Conservation (phyloP, 2,888 invertebrate species). For the Odontothrips loti region DNA sequence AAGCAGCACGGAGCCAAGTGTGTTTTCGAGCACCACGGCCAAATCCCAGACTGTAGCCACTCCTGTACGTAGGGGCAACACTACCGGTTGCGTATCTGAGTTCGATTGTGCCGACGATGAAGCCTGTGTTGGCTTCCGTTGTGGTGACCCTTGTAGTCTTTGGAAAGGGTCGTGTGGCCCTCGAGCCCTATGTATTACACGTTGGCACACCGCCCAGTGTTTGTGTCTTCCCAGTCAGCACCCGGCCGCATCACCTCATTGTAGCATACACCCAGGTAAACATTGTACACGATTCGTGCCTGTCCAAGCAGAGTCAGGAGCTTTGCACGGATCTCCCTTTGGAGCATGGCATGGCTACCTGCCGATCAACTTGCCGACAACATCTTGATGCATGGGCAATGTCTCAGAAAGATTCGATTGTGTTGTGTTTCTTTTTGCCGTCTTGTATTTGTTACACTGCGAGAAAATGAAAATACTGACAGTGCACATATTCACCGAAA, state of each 20-base stretch:
- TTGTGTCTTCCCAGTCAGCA: constrained; percentile 51
- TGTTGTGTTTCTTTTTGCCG: background rate
- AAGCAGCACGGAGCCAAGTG: background rate
- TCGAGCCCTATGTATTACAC: constrained; percentile 51
- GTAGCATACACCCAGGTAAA: constrained; percentile 61
- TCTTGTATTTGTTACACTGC: too few relatives aligned
- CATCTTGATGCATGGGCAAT: background rate
- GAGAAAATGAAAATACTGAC: too few relatives aligned
- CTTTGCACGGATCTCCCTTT: constrained; percentile 9
- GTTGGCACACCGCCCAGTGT: constrained; percentile 55
- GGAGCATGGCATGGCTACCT: constrained; percentile 15
- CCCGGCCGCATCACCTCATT: constrained; percentile 47
- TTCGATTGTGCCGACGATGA: constrained; percentile 48
- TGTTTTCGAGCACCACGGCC: background rate
- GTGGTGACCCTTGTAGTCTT: constrained; percentile 53
- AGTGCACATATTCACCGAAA: too few relatives aligned
- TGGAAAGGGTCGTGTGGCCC: constrained; percentile 47
- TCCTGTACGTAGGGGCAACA: background rate
- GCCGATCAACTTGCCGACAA: background rate
- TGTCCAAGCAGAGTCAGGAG: background rate
- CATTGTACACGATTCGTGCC: constrained; percentile 35
- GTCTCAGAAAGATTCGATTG: background rate
- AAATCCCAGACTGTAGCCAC: background rate
- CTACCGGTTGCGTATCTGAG: constrained; percentile 37
- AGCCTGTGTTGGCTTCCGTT: constrained; percentile 51